Conservation (phyloP, 1,140 invertebrate species). For the Papilio helenus region DNA sequence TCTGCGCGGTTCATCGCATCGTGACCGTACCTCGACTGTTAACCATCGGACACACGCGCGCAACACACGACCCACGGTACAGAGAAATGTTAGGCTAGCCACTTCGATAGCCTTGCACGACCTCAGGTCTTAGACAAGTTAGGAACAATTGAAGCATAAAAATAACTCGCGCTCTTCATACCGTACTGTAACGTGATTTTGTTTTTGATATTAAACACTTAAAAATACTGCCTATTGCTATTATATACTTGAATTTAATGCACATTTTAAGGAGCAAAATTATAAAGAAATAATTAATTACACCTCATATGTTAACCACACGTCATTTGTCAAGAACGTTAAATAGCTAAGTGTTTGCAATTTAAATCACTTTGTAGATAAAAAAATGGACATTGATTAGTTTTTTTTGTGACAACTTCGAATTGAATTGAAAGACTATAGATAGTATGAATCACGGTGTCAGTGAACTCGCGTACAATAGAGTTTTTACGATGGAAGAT, state of each 20-base stretch:
- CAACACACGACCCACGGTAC: background rate
- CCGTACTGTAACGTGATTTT: background rate
- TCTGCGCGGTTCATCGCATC: slow-evolving; percentile 41
- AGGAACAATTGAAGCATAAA: slow-evolving; percentile 16
- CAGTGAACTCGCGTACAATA: slow-evolving; percentile 60
- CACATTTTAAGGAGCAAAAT: background rate
- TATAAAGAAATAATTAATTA: background rate
- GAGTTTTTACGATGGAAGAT: slow-evolving; percentile 55
- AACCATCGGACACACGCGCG: slow-evolving; percentile 9
- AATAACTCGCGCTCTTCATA: background rate
- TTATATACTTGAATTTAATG: background rate
- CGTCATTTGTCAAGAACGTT: slow-evolving; percentile 31
- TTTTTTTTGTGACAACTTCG: slow-evolving; percentile 55
- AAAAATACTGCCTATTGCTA: background rate
- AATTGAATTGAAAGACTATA: slow-evolving; percentile 57
- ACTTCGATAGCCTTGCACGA: slow-evolving; percentile 22
- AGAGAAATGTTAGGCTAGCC: slow-evolving; percentile 6
- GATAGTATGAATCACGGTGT: slow-evolving; percentile 61
- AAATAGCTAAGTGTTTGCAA: slow-evolving; percentile 6
- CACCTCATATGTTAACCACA: background rate
- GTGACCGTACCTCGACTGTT: slow-evolving; percentile 37
- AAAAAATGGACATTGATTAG: slow-evolving; percentile 41
- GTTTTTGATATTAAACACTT: no score
- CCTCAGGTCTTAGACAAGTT: background rate
- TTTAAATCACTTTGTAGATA: slow-evolving; percentile 20